Conservation (phyloP, 1,140 invertebrate genomes). For the Coptotermes formosanus region DNA sequence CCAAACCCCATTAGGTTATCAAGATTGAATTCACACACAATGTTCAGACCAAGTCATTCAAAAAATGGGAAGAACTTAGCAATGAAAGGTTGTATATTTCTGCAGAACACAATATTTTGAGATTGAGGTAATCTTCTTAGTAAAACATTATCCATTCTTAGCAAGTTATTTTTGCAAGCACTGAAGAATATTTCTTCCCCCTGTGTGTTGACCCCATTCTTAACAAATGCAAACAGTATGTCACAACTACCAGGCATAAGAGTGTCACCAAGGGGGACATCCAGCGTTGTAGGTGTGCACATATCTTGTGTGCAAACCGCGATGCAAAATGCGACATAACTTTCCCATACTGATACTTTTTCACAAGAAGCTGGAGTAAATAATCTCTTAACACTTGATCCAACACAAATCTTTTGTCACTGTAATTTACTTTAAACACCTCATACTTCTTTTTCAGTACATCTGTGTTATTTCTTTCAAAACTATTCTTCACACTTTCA, state of each 20-base stretch:
- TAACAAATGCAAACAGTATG: conserved; percentile 85
- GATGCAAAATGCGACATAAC: conserved; percentile 71
- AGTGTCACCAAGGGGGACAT: conserved; percentile 85
- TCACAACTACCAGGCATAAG: conserved; percentile 89
- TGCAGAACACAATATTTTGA: conserved; percentile 97
- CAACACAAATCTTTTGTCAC: conserved; percentile 73
- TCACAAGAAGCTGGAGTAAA: conserved; percentile 58
- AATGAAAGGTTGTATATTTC: conserved; percentile 93
- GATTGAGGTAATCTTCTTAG: conserved; percentile 87
- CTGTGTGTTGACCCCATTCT: conserved; percentile 86
- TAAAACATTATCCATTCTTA: conserved; percentile 98
- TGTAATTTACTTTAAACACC: conserved; percentile 50
- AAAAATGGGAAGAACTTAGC: conserved; percentile 98
- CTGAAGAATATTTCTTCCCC: conserved; percentile 91
- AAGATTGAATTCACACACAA: too few species aligned
- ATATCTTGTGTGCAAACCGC: conserved; percentile 72
- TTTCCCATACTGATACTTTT: conserved; percentile 58
- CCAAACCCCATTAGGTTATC: too few species aligned
- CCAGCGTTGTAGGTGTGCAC: conserved; percentile 80
- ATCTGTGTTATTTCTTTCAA: conserved; percentile 51
- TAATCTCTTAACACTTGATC: conserved; percentile 81
- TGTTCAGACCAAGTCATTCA: conserved; percentile 74
- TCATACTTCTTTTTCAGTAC: conserved; percentile 48
- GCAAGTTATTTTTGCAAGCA: conserved; percentile 90
- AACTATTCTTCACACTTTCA: conserved; percentile 52